phyloP scores from a whole-genome alignment of 2,113 vertebrate genomes.

The Cynopterus brachyotis region DNA sequence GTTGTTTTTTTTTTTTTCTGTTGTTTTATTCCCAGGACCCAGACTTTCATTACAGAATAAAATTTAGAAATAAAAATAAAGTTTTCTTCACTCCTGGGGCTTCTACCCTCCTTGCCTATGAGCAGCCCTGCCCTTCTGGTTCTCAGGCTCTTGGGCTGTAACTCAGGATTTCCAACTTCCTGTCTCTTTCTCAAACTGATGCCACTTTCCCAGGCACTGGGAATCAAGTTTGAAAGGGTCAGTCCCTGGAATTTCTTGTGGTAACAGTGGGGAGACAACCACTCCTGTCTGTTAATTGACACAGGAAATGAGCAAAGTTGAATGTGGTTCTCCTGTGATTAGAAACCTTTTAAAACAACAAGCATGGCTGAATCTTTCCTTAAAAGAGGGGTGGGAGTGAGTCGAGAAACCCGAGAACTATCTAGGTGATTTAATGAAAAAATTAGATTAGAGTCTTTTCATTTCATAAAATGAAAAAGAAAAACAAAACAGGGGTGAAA shows the following conservation, averaged over 20 bases:
- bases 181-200: conserved; percentile 59
- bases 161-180: conserved; percentile 76
- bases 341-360: conserved; percentile 79
- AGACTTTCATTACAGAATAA: conserved; percentile 47
- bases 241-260: conserved; percentile 78
- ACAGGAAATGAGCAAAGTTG: conserved; percentile 76
- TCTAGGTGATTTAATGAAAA: conserved; percentile 59
- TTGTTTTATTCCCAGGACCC: conserved; percentile 48
- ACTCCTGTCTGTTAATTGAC: conserved; percentile 75
- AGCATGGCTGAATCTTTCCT: conserved; percentile 66
- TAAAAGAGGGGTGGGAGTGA: conserved; percentile 8
- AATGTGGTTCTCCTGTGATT: conserved; percentile 75
- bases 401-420: conserved; percentile 48
- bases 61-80: conserved; percentile 70
- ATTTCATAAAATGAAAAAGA: conserved; percentile 35
- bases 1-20: too few relatives aligned
- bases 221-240: conserved; percentile 74
- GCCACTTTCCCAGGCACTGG: conserved; percentile 76
- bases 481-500: conserved; percentile 26
- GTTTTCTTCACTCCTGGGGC: not conserved
- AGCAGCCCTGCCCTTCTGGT: conserved; percentile 48
- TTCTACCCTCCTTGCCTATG: not conserved
- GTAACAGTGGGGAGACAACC: conserved; percentile 76
- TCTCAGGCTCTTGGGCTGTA: conserved; percentile 65
- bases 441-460: not conserved